A percentile compares a stretch with the other conserved stretches of the same genome.
phyloP scores from a whole-genome alignment of 53 echinoderm and acorn worm species.

The Holothuria leucospilota region DNA sequence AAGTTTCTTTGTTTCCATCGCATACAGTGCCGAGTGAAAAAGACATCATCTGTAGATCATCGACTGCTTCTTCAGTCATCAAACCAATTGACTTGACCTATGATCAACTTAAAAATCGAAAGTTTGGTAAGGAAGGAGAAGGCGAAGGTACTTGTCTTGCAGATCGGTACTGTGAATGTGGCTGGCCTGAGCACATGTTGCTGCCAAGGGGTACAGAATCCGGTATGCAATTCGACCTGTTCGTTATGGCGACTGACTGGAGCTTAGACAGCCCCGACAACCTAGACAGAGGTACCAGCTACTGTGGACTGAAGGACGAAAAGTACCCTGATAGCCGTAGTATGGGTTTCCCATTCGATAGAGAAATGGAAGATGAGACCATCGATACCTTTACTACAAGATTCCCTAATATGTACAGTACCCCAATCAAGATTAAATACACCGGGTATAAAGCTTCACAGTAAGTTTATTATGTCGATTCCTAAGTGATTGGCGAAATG shows the following conservation, averaged over 20 bases:
- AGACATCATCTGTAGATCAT: too few relatives aligned
- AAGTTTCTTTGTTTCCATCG: background rate
- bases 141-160: constrained; percentile 15
- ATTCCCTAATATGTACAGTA: too few relatives aligned
- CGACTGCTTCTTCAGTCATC: background rate
- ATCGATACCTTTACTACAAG: too few relatives aligned
- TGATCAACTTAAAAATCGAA: background rate
- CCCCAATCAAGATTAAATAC: too few relatives aligned
- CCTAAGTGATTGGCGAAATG: too few relatives aligned
- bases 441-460: too few relatives aligned
- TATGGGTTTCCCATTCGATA: constrained; percentile 75
- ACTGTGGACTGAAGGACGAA: constrained; percentile 62
- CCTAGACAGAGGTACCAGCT: constrained; percentile 68
- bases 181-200: constrained; percentile 67
- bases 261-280: constrained; percentile 35
- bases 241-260: constrained; percentile 67
- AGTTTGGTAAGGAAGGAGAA: background rate
- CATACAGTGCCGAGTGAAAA: background rate
- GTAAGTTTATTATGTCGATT: too few relatives aligned
- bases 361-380: constrained; percentile 7
- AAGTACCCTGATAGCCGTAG: constrained; percentile 63
- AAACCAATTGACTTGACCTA: background rate
- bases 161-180: constrained; percentile 73
- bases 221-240: constrained; percentile 59
- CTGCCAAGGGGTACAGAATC: constrained; percentile 59